Base-by-base conservation (phyloP, 2,888 invertebrate species). In the Gnatocerus cornutus region DNA sequence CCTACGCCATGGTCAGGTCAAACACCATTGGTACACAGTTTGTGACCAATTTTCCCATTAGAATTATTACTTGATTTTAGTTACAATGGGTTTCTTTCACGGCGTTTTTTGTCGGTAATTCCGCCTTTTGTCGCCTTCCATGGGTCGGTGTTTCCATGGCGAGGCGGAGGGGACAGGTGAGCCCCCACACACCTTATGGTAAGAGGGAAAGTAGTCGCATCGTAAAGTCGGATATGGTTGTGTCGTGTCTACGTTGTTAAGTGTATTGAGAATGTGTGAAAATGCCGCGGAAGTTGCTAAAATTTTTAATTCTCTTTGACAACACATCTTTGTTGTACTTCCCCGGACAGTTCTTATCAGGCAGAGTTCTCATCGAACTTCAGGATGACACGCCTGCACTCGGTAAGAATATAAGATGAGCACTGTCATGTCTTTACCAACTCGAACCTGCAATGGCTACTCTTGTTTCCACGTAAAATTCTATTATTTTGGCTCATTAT, bases 351-450 rank as follows among this genome's bases (percentile, higher is more conserved):
- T 97, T 97, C 85, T 87, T 97, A 74, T 95, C 95, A 62, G 97
- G 97, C 41, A 90, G 96, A 82, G 96, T 97, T 66, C 89, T 97
- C 62, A 92, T 97, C 83, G 97, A 97, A 84, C 87, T 97, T 73
- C 96, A 97, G 84, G 96, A 96, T 86, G 96, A 97, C 85, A 96
- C 96, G 74, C 93, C 94, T 73, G 94, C 94, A n/a, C 86, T 93
- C 79, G 93, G 93, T 93, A 86, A 89, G 89, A 81, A 81, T 80
- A 79, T 73, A 45, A 72, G 82, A 73, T 73, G 73, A 76, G 69
- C 56, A 71, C 58, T 71, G 68, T 63, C 71, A 64, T 71, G 67
- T 72, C 58, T 68, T 56, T 58, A 45, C 48, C 61, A 71, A 72
- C 50, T 68, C 53, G 52, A 70, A 70, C 48, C 53, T 61, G 55